A percentile compares a stretch with the other conserved stretches of the same genome.
phyloP scores from a whole-genome alignment of 30 jellyfish, hydroid and myxozoan species.

The Aurelia aurita region DNA sequence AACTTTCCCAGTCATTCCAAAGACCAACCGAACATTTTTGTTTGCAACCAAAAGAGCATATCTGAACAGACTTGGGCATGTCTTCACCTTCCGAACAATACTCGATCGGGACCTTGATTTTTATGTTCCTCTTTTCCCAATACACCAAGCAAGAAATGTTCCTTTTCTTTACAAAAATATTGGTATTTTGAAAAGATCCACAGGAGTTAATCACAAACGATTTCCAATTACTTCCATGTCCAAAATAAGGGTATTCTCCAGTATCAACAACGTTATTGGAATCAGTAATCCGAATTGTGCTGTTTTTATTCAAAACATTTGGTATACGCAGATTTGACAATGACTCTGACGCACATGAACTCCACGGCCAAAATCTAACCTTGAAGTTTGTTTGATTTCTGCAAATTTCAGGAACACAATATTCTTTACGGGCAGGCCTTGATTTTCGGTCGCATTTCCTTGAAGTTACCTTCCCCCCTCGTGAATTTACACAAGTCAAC shows the following conservation, averaged over 20 bases:
- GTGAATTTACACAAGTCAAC: conserved; percentile 31
- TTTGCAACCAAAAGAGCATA: conserved; percentile 73
- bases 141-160: conserved; percentile 49
- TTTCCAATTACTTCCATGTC: conserved; percentile 45
- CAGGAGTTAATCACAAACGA: conserved; percentile 35
- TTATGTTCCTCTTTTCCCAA: conserved; percentile 40
- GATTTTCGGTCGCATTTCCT: conserved; percentile 42
- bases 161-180: conserved; percentile 46
- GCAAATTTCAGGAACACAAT: conserved; percentile 54
- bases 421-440: conserved; percentile 46
- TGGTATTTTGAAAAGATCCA: conserved; percentile 47
- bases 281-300: conserved; percentile 7
- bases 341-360: conserved; percentile 27
- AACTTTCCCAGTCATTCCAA: conserved; percentile 63
- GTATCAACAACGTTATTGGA: background rate
- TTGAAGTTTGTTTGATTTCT: conserved; percentile 32
- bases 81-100: conserved; percentile 1
- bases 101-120: conserved; percentile 23
- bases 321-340: background rate
- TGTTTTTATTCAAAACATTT: conserved; percentile 12
- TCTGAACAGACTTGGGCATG: conserved; percentile 7
- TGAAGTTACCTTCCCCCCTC: conserved; percentile 29
- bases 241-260: background rate
- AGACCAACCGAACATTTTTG: conserved; percentile 51
- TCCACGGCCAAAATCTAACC: conserved; percentile 41